Conservation (phyloP, 2,888 invertebrate genomes). For the Stomorhina lunata region DNA sequence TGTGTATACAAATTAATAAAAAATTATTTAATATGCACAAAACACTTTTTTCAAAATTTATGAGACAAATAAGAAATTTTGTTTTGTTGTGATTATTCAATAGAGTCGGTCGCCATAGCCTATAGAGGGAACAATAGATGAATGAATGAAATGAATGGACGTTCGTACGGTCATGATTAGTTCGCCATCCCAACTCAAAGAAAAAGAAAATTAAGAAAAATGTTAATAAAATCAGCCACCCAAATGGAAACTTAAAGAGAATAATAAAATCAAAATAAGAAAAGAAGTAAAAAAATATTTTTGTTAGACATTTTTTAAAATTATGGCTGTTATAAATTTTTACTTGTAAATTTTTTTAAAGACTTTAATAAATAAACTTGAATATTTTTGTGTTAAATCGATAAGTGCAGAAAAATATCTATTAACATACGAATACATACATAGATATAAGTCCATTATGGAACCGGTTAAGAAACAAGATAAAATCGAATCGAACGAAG, state of each 20-base stretch:
- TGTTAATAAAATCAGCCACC: constrained; percentile 19
- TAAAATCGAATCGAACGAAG: neutral
- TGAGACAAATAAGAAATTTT: constrained; percentile 23
- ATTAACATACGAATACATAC: neutral
- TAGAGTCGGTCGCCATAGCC: neutral
- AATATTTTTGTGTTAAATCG: neutral
- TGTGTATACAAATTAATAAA: constrained; percentile 55
- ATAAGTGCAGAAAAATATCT: neutral
- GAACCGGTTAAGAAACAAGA: neutral
- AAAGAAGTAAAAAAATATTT: neutral
- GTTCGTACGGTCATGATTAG: too few relatives aligned
- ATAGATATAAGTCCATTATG: too few relatives aligned
- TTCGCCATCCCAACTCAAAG: neutral
- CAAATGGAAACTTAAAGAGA: constrained; percentile 19
- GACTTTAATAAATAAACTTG: constrained; percentile 1
- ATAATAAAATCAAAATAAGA: neutral
- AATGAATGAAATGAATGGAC: constrained; percentile 5
- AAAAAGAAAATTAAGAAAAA: neutral
- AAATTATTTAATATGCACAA: constrained; percentile 44
- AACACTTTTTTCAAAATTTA: constrained; percentile 26
- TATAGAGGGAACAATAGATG: neutral
- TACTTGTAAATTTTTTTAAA: neutral
- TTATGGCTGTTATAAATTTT: neutral
- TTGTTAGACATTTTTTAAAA: neutral
- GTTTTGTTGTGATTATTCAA: neutral